phyloP scores from a whole-genome alignment of 2,888 invertebrate genomes.

The Abrostola tripartita region DNA sequence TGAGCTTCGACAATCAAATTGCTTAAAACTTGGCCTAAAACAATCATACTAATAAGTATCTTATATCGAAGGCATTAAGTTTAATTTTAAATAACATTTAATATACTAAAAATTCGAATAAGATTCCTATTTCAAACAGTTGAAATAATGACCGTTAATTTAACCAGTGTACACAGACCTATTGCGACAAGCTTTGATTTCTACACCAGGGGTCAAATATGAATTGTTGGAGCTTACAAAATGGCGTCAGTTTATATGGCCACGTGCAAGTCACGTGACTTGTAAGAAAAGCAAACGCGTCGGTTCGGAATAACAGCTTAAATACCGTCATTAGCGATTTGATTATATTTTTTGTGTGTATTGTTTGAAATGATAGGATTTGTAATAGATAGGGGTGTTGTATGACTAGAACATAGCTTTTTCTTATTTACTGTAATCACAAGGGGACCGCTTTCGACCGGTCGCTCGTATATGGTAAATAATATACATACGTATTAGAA shows the following conservation, averaged over 20 bases:
- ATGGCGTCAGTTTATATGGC: constrained; percentile 70
- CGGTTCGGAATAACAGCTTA: constrained; percentile 82
- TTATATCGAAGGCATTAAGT: constrained; percentile 19
- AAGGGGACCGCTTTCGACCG: neutral
- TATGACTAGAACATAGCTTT: constrained; percentile 44
- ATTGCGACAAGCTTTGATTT: neutral
- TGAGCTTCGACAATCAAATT: constrained; percentile 59
- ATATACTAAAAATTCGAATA: constrained; percentile 48
- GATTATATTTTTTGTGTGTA: constrained; percentile 74
- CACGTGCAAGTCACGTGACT: constrained; percentile 83
- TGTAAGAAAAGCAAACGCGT: constrained; percentile 83
- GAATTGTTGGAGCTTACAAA: constrained; percentile 66
- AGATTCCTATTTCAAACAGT: constrained; percentile 79
- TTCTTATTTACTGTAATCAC: constrained; percentile 18
- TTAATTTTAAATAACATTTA: constrained; percentile 20
- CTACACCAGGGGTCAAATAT: constrained; percentile 39
- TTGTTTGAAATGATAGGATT: constrained; percentile 78
- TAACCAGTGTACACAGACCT: constrained; percentile 56
- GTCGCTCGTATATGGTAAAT: neutral
- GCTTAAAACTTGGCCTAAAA: constrained; percentile 47
- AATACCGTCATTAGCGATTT: constrained; percentile 84
- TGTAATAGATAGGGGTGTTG: constrained; percentile 83
- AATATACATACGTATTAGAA: no score
- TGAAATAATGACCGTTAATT: constrained; percentile 78
- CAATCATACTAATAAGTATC: constrained; percentile 13